phyloP scores from a whole-genome alignment of 2,113 vertebrate genomes.

The Catharus bicknelli region DNA sequence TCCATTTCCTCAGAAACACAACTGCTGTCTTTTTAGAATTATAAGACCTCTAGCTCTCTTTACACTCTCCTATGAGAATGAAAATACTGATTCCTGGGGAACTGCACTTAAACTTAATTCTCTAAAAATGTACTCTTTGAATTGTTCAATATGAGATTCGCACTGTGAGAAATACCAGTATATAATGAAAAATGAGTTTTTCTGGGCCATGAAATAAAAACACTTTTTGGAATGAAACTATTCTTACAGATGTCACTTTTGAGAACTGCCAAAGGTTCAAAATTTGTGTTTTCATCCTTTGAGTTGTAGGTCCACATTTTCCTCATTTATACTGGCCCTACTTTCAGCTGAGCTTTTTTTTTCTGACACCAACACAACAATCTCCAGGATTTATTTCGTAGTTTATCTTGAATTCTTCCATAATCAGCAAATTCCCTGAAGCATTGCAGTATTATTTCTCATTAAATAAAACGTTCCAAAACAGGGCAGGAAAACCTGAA shows the following conservation, averaged over 20 bases:
- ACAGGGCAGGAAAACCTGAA: not conserved
- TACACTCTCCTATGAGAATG: not conserved
- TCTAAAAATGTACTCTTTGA: not conserved
- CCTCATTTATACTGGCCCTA: not conserved
- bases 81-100: not conserved
- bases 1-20: not conserved
- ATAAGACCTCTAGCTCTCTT: not conserved
- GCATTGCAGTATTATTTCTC: not conserved
- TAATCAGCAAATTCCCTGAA: not conserved
- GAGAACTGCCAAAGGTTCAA: not conserved
- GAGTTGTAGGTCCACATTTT: not conserved
- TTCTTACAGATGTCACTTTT: not conserved
- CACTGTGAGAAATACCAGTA: not conserved
- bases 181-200: not conserved
- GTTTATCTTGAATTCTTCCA: not conserved
- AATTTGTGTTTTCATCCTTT: accelerated
- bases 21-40: not conserved
- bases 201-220: not conserved
- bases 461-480: not conserved
- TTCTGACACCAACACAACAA: not conserved
- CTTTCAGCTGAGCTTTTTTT: not conserved
- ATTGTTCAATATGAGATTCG: not conserved
- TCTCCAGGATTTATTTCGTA: not conserved
- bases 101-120: not conserved
- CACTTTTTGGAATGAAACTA: not conserved